Evolutionary conservation across 2,113 vertebrate species (phyloP).

Genomic region (Dipodomys spectabilis): DNA sequence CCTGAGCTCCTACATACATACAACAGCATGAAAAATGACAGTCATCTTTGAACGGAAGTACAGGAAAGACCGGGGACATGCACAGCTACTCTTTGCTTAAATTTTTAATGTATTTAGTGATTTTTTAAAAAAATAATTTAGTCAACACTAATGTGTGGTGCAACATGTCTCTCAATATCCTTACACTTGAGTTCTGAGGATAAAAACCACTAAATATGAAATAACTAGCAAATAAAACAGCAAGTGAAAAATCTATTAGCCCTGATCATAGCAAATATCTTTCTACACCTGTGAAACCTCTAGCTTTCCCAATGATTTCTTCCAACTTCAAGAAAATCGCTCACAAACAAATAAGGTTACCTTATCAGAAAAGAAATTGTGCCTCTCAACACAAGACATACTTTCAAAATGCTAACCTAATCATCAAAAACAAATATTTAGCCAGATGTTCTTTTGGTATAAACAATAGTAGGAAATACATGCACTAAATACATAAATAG

Average conservation of each 20-base stretch:
- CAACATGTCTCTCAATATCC: background rate
- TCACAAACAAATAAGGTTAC: conserved; percentile 47
- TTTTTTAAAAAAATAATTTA: background rate
- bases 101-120: background rate
- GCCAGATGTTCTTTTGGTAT: conserved; percentile 10
- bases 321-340: background rate
- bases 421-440: conserved; percentile 5
- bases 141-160: background rate
- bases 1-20: background rate
- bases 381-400: background rate
- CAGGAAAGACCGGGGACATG: background rate
- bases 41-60: conserved; percentile 17
- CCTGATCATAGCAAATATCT: background rate
- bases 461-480: conserved; percentile 42
- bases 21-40: background rate
- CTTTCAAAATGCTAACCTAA: conserved; percentile 24
- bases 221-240: conserved; percentile 31
- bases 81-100: background rate
- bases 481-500: background rate
- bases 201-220: conserved; percentile 48
- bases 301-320: background rate
- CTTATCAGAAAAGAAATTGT: background rate
- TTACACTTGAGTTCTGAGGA: conserved; percentile 19
- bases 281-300: background rate
- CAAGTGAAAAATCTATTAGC: conserved; percentile 32